Percentiles rank a stretch among this genome's conserved stretches.
Evolutionary conservation across 2,888 invertebrate genomes (phyloP).

Genomic region (Netelia fuscicornis): DNA sequence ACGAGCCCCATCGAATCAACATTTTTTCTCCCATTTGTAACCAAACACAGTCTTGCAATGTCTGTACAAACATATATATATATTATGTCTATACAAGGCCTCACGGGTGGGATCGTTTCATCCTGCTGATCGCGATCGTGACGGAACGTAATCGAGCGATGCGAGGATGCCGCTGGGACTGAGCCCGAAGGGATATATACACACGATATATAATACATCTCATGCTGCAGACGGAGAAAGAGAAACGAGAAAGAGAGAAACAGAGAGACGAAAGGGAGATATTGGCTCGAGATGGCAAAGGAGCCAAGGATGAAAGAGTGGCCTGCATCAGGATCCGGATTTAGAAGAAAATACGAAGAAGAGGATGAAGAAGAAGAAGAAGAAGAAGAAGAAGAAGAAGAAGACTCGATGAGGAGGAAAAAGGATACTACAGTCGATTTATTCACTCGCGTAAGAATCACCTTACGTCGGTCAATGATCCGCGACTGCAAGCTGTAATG

Average conservation of each 20-base stretch:
- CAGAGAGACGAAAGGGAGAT: constrained; percentile 12
- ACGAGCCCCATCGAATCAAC: no score
- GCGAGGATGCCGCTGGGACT: constrained; percentile 31
- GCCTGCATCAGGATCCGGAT: constrained; percentile 70
- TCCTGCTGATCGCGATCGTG: constrained; percentile 55
- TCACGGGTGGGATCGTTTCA: constrained; percentile 55
- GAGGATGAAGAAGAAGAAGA: constrained; percentile 25
- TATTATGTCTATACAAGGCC: constrained; percentile 2
- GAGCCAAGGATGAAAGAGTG: constrained; percentile 72
- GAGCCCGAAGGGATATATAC: neutral
- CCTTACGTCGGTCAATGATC: constrained; percentile 79
- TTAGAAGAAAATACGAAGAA: constrained; percentile 34
- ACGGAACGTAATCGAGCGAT: constrained; percentile 60
- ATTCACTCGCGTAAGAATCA: constrained; percentile 78
- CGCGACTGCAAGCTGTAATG: constrained; percentile 42
- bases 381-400: constrained; percentile 18
- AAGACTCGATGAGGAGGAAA: constrained; percentile 18
- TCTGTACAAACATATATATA: neutral
- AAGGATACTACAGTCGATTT: constrained; percentile 71
- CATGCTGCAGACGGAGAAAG: constrained; percentile 37
- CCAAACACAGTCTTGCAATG: constrained; percentile 7
- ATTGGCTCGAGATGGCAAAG: constrained; percentile 45
- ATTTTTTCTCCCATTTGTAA: neutral
- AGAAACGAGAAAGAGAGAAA: neutral
- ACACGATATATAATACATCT: constrained; percentile 24